A percentile compares a stretch with the other conserved stretches of the same genome.
These are phyloP conservation scores for Lethocerus indicus DNA, from an alignment of 1,140 invertebrate species.

Conservation along the genomic window DNA sequence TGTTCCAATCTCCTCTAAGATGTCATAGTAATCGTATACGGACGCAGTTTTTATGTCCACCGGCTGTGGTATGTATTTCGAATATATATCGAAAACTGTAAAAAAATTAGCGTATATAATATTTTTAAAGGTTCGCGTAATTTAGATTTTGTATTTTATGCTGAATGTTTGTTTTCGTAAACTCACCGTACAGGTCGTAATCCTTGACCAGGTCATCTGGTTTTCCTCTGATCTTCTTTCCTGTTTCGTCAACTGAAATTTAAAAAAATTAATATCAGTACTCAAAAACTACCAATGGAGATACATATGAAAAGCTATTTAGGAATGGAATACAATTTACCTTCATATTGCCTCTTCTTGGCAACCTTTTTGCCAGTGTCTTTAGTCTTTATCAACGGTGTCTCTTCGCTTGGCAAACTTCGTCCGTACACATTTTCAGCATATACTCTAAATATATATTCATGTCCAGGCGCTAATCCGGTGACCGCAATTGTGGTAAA, in stretches of 20 bases:
- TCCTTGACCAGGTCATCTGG: constrained; percentile 79
- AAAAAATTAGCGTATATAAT: constrained; percentile 14
- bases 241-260: constrained; percentile 62
- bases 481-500: constrained; percentile 84
- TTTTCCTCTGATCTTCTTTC: constrained; percentile 82
- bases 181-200: constrained; percentile 79
- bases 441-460: constrained; percentile 93
- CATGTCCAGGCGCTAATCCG: constrained; percentile 70
- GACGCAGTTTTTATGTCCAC: constrained; percentile 89
- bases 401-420: constrained; percentile 78
- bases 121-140: constrained; percentile 2
- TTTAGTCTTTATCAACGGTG: constrained; percentile 65
- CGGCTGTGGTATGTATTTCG: constrained; percentile 89
- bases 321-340: constrained; percentile 14
- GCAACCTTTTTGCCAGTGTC: constrained; percentile 59
- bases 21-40: constrained; percentile 96
- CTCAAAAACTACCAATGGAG: background rate
- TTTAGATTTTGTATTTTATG: background rate
- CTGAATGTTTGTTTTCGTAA: background rate
- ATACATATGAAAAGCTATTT: background rate
- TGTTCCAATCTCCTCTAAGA: constrained; percentile 96
- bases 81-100: constrained; percentile 88
- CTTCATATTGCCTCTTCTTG: constrained; percentile 57
- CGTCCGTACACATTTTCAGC: constrained; percentile 94
- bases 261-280: constrained; percentile 13